Evolutionary conservation across 2,113 vertebrate genomes (phyloP).

Genomic region (Engystomops pustulosus): DNA sequence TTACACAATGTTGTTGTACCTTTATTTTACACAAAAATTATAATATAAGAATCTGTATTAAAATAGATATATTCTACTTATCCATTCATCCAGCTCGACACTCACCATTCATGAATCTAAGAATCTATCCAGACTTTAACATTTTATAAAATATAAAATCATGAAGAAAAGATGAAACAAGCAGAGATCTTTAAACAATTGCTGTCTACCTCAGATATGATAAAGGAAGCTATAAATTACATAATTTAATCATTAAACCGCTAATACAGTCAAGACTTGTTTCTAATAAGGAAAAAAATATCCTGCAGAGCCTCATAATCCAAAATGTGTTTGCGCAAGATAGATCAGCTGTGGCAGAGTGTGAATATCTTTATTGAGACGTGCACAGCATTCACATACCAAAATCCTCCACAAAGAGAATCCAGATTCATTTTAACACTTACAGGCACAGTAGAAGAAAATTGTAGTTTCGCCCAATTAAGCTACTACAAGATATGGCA

Average conservation of each 20-base stretch:
- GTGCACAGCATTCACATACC: constrained; percentile 28
- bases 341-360: constrained; percentile 42
- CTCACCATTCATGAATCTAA: no score
- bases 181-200: neutral
- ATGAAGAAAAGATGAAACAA: neutral
- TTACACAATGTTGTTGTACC: no score
- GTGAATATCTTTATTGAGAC: constrained; percentile 46
- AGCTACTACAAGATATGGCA: neutral
- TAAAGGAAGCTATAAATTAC: constrained; percentile 35
- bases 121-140: no score
- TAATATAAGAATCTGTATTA: no score
- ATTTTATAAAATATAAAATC: no score
- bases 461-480: neutral
- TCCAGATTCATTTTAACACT: neutral
- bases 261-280: constrained; percentile 26
- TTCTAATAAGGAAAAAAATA: constrained; percentile 32
- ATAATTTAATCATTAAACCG: constrained; percentile 46
- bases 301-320: constrained; percentile 48
- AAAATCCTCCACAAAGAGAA: constrained; percentile 29
- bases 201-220: neutral
- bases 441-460: neutral
- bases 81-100: no score
- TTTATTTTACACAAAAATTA: no score
- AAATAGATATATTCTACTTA: no score
- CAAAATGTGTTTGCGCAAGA: constrained; percentile 54